Evolutionary conservation across 1,140 invertebrate species (phyloP).

Genomic region (Globodera ellingtonae): DNA sequence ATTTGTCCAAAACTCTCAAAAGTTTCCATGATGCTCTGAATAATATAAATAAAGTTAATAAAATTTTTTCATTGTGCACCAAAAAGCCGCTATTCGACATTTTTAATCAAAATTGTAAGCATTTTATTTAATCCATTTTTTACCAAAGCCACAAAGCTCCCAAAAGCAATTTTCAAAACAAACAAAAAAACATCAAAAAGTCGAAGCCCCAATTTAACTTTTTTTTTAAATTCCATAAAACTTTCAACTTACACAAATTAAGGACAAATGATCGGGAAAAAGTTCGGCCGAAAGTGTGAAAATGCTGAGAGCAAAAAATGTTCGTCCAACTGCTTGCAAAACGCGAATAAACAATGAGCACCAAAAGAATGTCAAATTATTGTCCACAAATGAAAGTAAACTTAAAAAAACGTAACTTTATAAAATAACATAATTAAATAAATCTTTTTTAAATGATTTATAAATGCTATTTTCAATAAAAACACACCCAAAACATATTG

Average conservation of each 20-base stretch:
- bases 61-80: no score
- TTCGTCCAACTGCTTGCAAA: slow-evolving; percentile 19
- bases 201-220: no score
- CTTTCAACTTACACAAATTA: slow-evolving; percentile 3
- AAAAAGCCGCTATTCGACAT: no score
- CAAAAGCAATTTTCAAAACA: not conserved
- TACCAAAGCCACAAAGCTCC: no score
- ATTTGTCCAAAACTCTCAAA: slow-evolving; percentile 24
- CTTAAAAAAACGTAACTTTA: not conserved
- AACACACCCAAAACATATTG: slow-evolving; percentile 18
- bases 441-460: not conserved
- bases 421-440: not conserved
- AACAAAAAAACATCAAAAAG: not conserved
- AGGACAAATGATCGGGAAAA: slow-evolving; percentile 15
- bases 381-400: slow-evolving; percentile 2
- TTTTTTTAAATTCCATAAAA: no score
- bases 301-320: slow-evolving; percentile 19
- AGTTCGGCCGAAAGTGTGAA: slow-evolving; percentile 16
- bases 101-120: no score
- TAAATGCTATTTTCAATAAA: not conserved
- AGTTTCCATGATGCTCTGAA: slow-evolving; percentile 19
- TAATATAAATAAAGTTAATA: not conserved
- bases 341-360: slow-evolving; percentile 9
- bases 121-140: no score
- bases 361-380: slow-evolving; percentile 17